A percentile compares a stretch with the other conserved stretches of the same genome.
Evolutionary conservation across 2,888 invertebrate species (phyloP).

Genomic region (Stenodema calcarata): DNA sequence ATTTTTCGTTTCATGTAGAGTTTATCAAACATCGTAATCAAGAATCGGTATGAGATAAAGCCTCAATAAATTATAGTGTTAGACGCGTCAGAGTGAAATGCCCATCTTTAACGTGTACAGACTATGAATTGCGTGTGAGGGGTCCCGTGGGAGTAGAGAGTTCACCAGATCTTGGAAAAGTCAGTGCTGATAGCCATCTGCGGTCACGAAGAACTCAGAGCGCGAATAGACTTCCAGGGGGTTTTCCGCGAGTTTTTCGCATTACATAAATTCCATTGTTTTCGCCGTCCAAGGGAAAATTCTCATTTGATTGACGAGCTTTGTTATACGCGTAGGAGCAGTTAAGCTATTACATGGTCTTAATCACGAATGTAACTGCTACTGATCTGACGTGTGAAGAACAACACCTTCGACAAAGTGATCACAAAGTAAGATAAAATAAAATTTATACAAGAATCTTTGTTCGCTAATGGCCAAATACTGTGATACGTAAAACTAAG

Average conservation of each 20-base stretch:
- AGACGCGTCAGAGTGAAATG: background rate
- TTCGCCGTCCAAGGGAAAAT: background rate
- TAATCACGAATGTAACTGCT: background rate
- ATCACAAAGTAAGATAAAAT: no score
- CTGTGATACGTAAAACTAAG: no score
- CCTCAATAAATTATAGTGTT: background rate
- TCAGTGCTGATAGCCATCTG: background rate
- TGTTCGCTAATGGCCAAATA: no score
- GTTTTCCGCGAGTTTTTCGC: background rate
- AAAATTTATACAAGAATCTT: no score
- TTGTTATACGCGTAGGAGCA: background rate
- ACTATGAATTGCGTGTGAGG: background rate
- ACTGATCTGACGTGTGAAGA: background rate
- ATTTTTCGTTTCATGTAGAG: background rate
- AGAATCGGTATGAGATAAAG: background rate
- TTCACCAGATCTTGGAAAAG: background rate
- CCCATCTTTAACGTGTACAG: background rate
- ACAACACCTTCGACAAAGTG: no score
- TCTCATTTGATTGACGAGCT: background rate
- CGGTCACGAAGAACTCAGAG: background rate
- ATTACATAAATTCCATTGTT: conserved; percentile 26
- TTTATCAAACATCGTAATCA: background rate
- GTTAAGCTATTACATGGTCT: conserved; percentile 3
- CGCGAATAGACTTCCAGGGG: background rate
- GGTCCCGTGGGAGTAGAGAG: background rate